A percentile compares a stretch with the other conserved stretches of the same genome.
These are phyloP conservation scores for Polia nebulosa DNA, from an alignment of 2,888 invertebrate genomes.

Conservation along the genomic window DNA sequence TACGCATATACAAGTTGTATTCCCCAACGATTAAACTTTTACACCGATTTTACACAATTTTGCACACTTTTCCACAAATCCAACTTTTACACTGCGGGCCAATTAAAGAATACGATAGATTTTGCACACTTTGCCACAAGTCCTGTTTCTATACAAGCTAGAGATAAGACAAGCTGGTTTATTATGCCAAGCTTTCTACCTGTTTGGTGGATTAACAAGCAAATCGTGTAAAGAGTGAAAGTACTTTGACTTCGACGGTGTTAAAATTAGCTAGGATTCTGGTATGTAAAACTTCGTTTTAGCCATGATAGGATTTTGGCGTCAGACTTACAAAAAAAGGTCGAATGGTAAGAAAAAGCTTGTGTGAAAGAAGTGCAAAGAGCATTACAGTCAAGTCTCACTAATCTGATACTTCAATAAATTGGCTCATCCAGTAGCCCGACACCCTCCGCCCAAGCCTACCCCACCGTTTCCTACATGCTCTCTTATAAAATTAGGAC, in stretches of 20 bases:
- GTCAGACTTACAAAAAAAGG: too few species aligned
- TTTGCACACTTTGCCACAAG: slow-evolving; percentile 29
- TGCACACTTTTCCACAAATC: slow-evolving; percentile 18
- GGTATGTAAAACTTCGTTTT: neutral
- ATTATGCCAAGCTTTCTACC: slow-evolving; percentile 67
- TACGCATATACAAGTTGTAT: slow-evolving; percentile 13
- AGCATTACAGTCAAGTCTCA: too few species aligned
- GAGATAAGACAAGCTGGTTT: slow-evolving; percentile 43
- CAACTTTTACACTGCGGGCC: slow-evolving; percentile 8
- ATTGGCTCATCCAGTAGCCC: too few species aligned
- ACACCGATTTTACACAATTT: slow-evolving; percentile 25
- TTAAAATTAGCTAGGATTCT: slow-evolving; percentile 20
- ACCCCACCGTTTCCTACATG: too few species aligned
- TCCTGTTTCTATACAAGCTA: slow-evolving; percentile 41
- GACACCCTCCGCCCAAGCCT: too few species aligned
- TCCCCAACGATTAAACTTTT: slow-evolving; percentile 9
- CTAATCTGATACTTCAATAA: too few species aligned
- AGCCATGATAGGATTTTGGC: neutral
- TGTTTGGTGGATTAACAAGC: slow-evolving; percentile 54
- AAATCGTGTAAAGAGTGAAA: slow-evolving; percentile 55
- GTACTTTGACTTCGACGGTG: slow-evolving; percentile 34
- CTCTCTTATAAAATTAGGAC: too few species aligned
- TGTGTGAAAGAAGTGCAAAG: too few species aligned
- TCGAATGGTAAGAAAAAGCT: too few species aligned
- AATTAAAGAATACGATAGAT: slow-evolving; percentile 29